Percentiles rank a stretch among this genome's conserved stretches.
phyloP scores from a whole-genome alignment of 2,113 vertebrate species.

The Blennius ocellaris region DNA sequence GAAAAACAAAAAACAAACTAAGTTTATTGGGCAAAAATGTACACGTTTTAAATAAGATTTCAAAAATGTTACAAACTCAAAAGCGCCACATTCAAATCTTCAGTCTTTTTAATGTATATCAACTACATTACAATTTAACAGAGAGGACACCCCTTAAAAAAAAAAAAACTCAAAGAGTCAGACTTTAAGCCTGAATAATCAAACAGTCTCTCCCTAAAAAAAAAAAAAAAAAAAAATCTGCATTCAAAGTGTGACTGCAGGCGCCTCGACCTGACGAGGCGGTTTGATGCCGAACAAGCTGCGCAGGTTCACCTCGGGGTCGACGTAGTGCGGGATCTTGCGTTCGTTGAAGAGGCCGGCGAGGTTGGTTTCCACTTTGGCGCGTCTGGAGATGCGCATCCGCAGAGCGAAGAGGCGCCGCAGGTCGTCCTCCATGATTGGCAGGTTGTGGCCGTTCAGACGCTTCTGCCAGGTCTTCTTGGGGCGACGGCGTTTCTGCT shows the following conservation, averaged over 20 bases:
- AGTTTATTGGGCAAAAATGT: constrained; percentile 71
- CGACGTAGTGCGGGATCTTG: constrained; percentile 81
- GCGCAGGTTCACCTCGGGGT: constrained; percentile 83
- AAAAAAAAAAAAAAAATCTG: too few species aligned
- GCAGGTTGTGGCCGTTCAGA: constrained; percentile 59
- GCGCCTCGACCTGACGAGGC: neutral
- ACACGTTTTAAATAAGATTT: too few species aligned
- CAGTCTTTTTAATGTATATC: constrained; percentile 44
- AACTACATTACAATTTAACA: constrained; percentile 46
- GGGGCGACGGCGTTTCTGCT: constrained; percentile 60
- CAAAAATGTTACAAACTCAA: too few species aligned
- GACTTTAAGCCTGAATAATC: neutral
- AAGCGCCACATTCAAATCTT: constrained; percentile 1
- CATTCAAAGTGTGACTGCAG: neutral
- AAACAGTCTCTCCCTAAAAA: too few species aligned
- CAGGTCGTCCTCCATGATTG: constrained; percentile 81
- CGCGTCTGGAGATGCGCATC: constrained; percentile 75
- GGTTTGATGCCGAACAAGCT: constrained; percentile 76
- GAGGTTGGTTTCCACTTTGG: constrained; percentile 82
- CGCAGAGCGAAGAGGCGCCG: constrained; percentile 78
- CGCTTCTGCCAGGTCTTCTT: constrained; percentile 82
- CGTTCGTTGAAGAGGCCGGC: constrained; percentile 85
- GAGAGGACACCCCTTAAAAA: constrained; percentile 52
- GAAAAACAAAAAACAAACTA: constrained; percentile 28
- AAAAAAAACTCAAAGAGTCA: neutral